Conservation (phyloP, 2,888 invertebrate species). For the Drosophila aldrichi region DNA sequence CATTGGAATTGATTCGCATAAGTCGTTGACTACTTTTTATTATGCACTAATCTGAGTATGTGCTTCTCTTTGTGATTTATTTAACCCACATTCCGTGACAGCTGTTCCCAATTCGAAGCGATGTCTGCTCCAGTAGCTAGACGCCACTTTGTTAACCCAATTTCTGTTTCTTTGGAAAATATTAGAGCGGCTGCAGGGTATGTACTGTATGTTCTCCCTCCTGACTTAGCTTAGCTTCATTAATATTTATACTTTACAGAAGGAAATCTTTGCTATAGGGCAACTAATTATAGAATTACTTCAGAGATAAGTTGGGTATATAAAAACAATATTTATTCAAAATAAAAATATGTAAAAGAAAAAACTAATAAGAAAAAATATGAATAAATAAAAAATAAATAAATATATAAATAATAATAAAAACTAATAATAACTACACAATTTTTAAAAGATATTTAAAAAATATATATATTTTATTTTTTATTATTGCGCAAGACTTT, state of each 20-base stretch:
- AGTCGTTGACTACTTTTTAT: slow-evolving; percentile 38
- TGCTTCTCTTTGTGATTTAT: not conserved
- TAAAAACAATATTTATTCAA: not conserved
- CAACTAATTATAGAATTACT: too few species aligned
- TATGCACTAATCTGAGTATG: not conserved
- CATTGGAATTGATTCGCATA: slow-evolving; percentile 33
- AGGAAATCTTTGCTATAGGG: not conserved
- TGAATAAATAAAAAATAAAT: too few species aligned
- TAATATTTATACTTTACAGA: not conserved
- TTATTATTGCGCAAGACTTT: too few species aligned
- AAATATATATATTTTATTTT: too few species aligned
- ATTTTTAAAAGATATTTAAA: too few species aligned
- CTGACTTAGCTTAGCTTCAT: too few species aligned
- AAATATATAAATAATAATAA: too few species aligned
- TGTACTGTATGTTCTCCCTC: too few species aligned
- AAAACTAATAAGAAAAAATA: too few species aligned
- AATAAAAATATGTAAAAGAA: too few species aligned
- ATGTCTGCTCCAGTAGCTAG: slow-evolving; percentile 5
- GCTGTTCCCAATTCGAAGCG: slow-evolving; percentile 11
- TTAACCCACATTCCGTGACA: slow-evolving; percentile 29
- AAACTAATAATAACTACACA: too few species aligned
- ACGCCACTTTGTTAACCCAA: slow-evolving; percentile 65
- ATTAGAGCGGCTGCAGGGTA: not conserved
- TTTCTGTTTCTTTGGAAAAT: slow-evolving; percentile 22
- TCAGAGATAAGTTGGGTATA: not conserved